Base-by-base conservation (phyloP, 2,888 invertebrate genomes). In the Lysandra bellargus region DNA sequence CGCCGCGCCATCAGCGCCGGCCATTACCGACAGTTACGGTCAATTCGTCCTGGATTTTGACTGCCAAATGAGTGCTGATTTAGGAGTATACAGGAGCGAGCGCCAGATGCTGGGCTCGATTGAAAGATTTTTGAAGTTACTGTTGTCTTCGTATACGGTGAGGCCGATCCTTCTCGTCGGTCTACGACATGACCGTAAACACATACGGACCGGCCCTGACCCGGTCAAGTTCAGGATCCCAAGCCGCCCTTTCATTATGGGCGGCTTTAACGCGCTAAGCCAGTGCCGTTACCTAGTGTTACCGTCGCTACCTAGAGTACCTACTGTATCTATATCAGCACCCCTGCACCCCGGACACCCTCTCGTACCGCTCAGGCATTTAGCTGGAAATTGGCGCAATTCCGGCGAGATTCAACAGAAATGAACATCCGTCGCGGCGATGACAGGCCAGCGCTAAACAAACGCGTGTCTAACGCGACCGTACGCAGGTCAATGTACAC, bases 321-420 rank as follows among this genome's bases (percentile, higher is more conserved):
- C 9, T 49, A 49, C 49, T 49, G 9, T 2, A 49, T 49, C 49
- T 12, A 49, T 12, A 49, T 49, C 49, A 49, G 49, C 49, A 49
- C 6, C 9, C 7, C 12, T 1, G 23, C 9, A 7, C 33, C 23
- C 33, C 33, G 3, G 12, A 12, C 33, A 4, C 33, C 33, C 69
- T 57, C 33, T 12, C 69, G 7, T 7, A 6, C 61, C 60, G 60
- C 60, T 6, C 60, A 5, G 60, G 64, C 57, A 33, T 33, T 33
- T 69, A 12, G 14, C 69, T 69, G 69, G 69, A 69, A 69, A 69
- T 69, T 30, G 69, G 30, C 69, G 69, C 33, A 69, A 37, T 69
- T 69, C 69, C 69, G 69, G 14, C 69, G 69, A 69, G 33, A 69
- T 69, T 69, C 69, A 33, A 37, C 69, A 69, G 69, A 69, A 69